These are phyloP conservation scores for Ornithoptera alexandrae DNA, from an alignment of 2,888 invertebrate genomes.

Conservation along the genomic window DNA sequence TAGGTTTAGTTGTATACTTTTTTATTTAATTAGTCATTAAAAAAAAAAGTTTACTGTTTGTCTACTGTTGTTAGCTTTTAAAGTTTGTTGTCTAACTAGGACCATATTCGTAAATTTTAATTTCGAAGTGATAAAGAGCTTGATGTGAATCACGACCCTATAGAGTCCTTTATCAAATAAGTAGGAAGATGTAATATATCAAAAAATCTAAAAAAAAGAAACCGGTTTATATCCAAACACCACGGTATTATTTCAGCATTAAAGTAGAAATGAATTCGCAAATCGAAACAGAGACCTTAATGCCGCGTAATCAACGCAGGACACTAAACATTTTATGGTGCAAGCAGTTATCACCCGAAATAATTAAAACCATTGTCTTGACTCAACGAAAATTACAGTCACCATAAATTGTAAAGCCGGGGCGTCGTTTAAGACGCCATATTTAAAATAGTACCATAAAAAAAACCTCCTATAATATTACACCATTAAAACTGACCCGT, in stretches of 20 bases:
- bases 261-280: slow-evolving; percentile 16
- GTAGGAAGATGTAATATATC: not conserved
- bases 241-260: slow-evolving; percentile 8
- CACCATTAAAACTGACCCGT: slow-evolving; percentile 45
- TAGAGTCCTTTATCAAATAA: not conserved
- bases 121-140: too few species aligned
- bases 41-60: too few species aligned
- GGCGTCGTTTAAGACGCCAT: slow-evolving; percentile 64
- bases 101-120: too few species aligned
- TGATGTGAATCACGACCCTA: too few species aligned
- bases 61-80: too few species aligned
- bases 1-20: too few species aligned
- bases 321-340: slow-evolving; percentile 59
- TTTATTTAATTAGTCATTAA: too few species aligned
- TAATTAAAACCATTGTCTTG: slow-evolving; percentile 77
- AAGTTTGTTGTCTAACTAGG: too few species aligned
- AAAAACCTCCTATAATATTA: slow-evolving; percentile 53
- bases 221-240: not conserved
- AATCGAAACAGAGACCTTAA: slow-evolving; percentile 35
- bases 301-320: slow-evolving; percentile 47
- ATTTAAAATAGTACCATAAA: slow-evolving; percentile 74
- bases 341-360: slow-evolving; percentile 67
- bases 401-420: slow-evolving; percentile 64
- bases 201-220: not conserved
- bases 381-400: slow-evolving; percentile 65